Base-by-base conservation (phyloP, 2,888 invertebrate species). In the Galerucella calmariensis region DNA sequence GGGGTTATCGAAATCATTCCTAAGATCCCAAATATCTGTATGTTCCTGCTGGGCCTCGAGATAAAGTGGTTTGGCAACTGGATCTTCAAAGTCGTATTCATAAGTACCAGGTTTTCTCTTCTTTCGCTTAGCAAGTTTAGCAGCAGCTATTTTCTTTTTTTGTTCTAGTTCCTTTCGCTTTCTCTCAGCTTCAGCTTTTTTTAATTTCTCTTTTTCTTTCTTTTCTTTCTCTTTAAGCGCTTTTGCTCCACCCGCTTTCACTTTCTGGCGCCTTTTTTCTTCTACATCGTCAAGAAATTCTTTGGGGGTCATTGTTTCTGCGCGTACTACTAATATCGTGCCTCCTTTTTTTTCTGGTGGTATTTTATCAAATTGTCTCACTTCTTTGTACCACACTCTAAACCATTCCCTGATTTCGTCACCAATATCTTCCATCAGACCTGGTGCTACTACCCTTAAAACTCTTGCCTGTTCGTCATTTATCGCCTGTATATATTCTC, bases 321-420 rank as follows among this genome's bases (percentile, higher is more conserved):
- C 91, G 75, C 87, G 87, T 0, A 90, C 89, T 12, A 93, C 88
- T 65, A 92, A 82, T 68, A 91, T 81, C 0, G 87, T 90, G 2
- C 95, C 95, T 8, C 95, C 95, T 84, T 92, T 91, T 51, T 92
- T 91, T 51, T 90, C 91, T 75, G 91, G 91, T 66, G 95, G 95
- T 84, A 91, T 93, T 77, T 92, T 92, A 76, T 95, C 94, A 83
- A 95, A 94, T 66, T 89, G 86, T 41, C 89, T 88, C 0, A 88
- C 85, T 73, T 85, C 84, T 58, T 86, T 85, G 86, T 93, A 92
- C 92, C 93, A 94, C 71, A 91, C 88, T 65, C 89, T 84, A 83
- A 94, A 92, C 95, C 95, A 95, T 82, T 92, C 91, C 73, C 93
- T 89, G 73, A 95, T 91, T 88, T 95, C 94, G 77, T 91, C 92